Conservation (phyloP, 1,140 invertebrate genomes). For the Platorchestia sp. region DNA sequence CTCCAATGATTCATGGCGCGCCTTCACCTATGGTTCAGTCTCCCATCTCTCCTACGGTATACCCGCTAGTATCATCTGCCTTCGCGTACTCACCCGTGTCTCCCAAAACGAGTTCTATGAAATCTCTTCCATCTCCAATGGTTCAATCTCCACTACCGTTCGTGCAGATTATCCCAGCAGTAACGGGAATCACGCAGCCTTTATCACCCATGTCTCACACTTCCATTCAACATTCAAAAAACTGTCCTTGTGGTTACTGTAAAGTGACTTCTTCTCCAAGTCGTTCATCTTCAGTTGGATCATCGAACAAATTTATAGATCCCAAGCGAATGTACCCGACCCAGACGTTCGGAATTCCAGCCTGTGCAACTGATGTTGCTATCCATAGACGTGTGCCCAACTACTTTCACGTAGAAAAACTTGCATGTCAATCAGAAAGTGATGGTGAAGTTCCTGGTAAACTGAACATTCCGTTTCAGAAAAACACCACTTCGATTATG, state of each 20-base stretch:
- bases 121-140: slow-evolving; percentile 29
- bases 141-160: slow-evolving; percentile 15
- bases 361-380: not conserved
- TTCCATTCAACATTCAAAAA: not conserved
- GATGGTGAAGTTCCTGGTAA: not conserved
- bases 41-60: slow-evolving; percentile 13
- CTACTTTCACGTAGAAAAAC: not conserved
- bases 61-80: not conserved
- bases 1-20: slow-evolving; percentile 1
- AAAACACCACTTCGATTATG: not conserved
- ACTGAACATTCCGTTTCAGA: not conserved
- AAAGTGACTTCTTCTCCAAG: not conserved
- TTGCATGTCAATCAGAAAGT: not conserved
- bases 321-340: not conserved
- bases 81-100: not conserved
- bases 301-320: not conserved
- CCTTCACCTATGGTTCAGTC: slow-evolving; percentile 32
- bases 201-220: slow-evolving; percentile 19
- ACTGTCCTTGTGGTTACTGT: slow-evolving; percentile 16
- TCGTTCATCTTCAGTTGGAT: not conserved
- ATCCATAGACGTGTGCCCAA: not conserved
- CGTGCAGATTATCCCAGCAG: not conserved
- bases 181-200: not conserved
- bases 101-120: slow-evolving; percentile 36
- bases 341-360: not conserved